These are phyloP conservation scores for Drosophila oshimai DNA, from an alignment of 1,140 invertebrate genomes.

Conservation along the genomic window DNA sequence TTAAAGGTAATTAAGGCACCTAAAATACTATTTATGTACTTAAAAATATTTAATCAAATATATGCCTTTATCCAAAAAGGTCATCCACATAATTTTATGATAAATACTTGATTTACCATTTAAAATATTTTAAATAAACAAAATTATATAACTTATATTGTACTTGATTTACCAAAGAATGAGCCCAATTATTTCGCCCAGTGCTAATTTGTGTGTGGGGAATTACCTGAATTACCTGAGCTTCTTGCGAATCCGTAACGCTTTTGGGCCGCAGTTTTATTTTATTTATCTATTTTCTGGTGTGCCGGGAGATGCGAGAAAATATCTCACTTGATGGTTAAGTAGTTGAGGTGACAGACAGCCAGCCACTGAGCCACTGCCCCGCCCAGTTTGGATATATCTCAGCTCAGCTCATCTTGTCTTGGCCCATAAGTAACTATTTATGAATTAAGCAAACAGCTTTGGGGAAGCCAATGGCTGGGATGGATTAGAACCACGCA, in stretches of 20 bases:
- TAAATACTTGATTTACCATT: no score
- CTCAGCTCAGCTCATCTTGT: conserved; percentile 16
- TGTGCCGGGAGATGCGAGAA: conserved; percentile 60
- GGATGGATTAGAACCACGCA: conserved; percentile 64
- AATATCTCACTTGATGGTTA: conserved; percentile 75
- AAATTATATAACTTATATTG: no score
- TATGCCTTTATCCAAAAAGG: no score
- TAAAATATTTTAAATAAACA: no score
- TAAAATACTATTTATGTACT: no score
- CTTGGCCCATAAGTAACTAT: conserved; percentile 68
- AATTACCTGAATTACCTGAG: conserved; percentile 73
- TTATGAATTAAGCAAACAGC: conserved; percentile 78
- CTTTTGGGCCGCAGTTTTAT: conserved; percentile 13
- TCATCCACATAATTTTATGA: no score
- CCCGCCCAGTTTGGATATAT: conserved; percentile 47
- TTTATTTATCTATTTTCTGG: conserved; percentile 13
- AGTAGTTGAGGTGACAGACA: conserved; percentile 67
- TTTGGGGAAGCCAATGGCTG: no score
- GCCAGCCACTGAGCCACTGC: conserved; percentile 11
- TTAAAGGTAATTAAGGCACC: no score
- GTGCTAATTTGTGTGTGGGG: conserved; percentile 49
- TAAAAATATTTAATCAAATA: background rate
- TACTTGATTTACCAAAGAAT: no score
- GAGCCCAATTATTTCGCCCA: conserved; percentile 16
- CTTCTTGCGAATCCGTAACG: conserved; percentile 64